Base-by-base conservation (phyloP, 2,113 vertebrate species). In the Semicossyphus pulcher region DNA sequence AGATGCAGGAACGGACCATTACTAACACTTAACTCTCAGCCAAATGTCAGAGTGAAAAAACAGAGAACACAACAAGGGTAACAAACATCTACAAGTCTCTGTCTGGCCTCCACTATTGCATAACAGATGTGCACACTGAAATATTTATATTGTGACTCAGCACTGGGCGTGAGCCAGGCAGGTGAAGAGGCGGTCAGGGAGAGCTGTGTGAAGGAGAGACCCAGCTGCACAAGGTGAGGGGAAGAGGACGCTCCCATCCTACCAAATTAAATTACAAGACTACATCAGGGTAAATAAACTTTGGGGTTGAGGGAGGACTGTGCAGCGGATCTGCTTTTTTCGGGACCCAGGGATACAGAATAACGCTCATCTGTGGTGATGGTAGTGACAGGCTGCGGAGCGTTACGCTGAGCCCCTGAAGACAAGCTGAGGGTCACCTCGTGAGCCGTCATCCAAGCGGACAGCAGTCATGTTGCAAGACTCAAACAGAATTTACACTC, bases 211-310 rank as follows among this genome's bases (percentile, higher is more conserved):
- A 49, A 75, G 69, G 29, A 44, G 52, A 71, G 60, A 47, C 51
- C 36, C 49, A 47, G 54, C 59, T 53, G 72, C 74, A 66, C 25
- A 21, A 56, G 62, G 58, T 63, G 61, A 81, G 76, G 76, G 66
- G 61, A 68, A 52, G 36, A 83, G 72, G 73, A 87, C 76, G 23
- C 26, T 72, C 56, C 76, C 76, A 76, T 86, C 71, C 56, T 15
- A 28, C 54, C 69, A 73, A 86, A 86, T 90, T 48, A 86, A 84
- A 89, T 91, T 81, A 84, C 1, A 1, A 62, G 42, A 37, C 54
- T 76, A 34, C 69, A 73, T 75, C 54, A 52, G 57, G 59, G 53
- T 56, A 64, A 78, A 80, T 61, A 67, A 77, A 75, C 44, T 26
- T 59, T 23, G 16, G 67, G 69, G 75, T 49, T 25, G 2, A 16